A percentile compares a stretch with the other conserved stretches of the same genome.
Evolutionary conservation across 2,113 vertebrate genomes (phyloP).

Genomic region (Calidris pugnax): DNA sequence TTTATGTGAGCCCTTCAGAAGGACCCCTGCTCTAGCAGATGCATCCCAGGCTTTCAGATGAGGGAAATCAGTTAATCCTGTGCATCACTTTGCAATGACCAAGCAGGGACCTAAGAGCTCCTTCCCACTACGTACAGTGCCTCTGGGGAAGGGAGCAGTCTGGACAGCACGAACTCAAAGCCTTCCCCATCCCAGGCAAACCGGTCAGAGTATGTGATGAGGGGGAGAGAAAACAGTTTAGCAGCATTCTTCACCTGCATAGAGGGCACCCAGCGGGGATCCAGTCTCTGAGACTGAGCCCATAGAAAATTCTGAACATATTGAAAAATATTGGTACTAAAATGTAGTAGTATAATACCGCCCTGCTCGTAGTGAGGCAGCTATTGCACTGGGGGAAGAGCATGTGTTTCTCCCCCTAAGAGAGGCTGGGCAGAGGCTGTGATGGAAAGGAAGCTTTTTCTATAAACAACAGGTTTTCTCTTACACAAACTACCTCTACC

Average conservation of each 20-base stretch:
- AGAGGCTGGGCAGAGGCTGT: neutral
- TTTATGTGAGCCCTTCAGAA: neutral
- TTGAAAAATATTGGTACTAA: neutral
- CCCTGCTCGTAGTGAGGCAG: neutral
- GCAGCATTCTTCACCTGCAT: neutral
- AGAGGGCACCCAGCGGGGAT: neutral
- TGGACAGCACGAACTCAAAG: neutral
- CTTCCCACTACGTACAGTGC: neutral
- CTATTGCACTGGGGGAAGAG: neutral
- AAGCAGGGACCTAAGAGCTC: neutral
- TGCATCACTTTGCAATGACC: neutral
- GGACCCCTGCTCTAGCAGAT: neutral
- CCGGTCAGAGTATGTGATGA: accelerated
- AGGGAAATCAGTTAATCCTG: neutral
- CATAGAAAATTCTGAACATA: neutral
- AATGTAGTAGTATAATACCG: neutral
- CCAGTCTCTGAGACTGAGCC: neutral
- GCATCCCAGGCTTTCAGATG: neutral
- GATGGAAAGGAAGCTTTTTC: neutral
- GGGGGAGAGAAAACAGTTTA: neutral
- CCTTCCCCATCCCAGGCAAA: neutral
- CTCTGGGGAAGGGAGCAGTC: neutral
- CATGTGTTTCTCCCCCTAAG: neutral
- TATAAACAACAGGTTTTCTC: neutral
- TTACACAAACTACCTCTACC: neutral